Conservation (phyloP, 2,797 vertebrate species). For the Crocodylus rhombifer region DNA sequence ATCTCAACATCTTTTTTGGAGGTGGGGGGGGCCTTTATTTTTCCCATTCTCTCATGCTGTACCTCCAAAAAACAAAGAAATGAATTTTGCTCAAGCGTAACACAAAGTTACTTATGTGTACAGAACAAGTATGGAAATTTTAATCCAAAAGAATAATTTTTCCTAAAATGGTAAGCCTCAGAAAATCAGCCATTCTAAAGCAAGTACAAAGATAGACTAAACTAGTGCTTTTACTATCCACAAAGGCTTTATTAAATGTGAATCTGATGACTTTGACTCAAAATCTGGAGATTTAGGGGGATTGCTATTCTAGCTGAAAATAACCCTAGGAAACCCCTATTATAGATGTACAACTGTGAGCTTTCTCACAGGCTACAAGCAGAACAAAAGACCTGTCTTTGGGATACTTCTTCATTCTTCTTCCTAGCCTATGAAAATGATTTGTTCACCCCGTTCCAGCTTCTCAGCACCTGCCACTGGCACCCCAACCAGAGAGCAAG, state of each 20-base stretch:
- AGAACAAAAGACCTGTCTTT: not conserved
- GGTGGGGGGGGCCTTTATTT: not conserved
- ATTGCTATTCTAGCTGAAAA: slow-evolving; percentile 28
- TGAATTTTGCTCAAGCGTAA: not conserved
- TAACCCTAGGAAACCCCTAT: not conserved
- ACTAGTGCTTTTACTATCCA: not conserved
- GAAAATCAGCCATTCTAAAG: not conserved
- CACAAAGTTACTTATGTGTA: not conserved
- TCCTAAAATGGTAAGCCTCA: not conserved
- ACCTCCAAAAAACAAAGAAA: not conserved
- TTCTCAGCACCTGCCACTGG: not conserved
- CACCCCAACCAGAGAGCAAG: not conserved
- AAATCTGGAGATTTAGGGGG: slow-evolving; percentile 4
- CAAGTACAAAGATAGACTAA: not conserved
- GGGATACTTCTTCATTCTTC: not conserved
- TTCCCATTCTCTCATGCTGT: not conserved
- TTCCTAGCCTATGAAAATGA: not conserved
- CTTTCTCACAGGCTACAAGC: not conserved
- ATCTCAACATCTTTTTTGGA: not conserved
- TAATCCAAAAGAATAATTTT: not conserved
- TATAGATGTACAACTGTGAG: not conserved
- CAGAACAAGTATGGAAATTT: not conserved
- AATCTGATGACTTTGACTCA: not conserved
- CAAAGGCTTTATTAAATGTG: slow-evolving; percentile 24
- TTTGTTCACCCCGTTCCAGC: not conserved